Base-by-base conservation (phyloP, 2,888 invertebrate genomes). In the Mimumesa dahlbomi region DNA sequence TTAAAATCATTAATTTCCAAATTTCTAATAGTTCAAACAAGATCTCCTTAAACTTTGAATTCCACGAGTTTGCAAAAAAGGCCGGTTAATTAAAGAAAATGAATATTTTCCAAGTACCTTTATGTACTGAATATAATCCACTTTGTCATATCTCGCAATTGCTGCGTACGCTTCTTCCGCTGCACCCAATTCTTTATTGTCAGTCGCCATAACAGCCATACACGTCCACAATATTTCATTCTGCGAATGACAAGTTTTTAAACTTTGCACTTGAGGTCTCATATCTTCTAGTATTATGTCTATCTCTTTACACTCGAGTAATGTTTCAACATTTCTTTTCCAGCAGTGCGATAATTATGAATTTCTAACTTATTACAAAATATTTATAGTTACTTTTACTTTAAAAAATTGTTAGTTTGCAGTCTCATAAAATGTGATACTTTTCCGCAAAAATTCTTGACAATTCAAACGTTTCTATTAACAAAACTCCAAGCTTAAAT, bases 81-180 rank as follows among this genome's bases (percentile, higher is more conserved):
- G n/a, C n/a, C n/a, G n/a, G n/a, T n/a, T n/a, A n/a, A n/a, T n/a
- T n/a, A n/a, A n/a, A n/a, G n/a, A n/a, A n/a, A n/a, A n/a, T n/a
- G n/a, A n/a, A n/a, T n/a, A n/a, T n/a, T 45, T 45, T 45, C 25
- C 25, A 7, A 25, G 25, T 25, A 95, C 95, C 90, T 95, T 95
- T 34, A 97, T 93, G 84, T 95, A 92, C 83, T 95, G 95, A 78
- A 97, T 93, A 83, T 95, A 97, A 82, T 93, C 93, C 0, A 97
- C 96, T 93, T 97, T 96, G 83, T 97, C 95, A 63, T 93, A 94
- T 90, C 96, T 94, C 81, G 94, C 92, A n/a, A 97, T 94, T 7
- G 96, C 95, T 6, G 98, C 96, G 88, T 97, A 99, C 0, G 98
- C 97, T 85, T 98, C 96, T 90, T 99, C 98, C 13, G 98, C 98